These are phyloP conservation scores for Drosophila ironensis DNA, from an alignment of 1,140 invertebrate genomes.

Conservation along the genomic window DNA sequence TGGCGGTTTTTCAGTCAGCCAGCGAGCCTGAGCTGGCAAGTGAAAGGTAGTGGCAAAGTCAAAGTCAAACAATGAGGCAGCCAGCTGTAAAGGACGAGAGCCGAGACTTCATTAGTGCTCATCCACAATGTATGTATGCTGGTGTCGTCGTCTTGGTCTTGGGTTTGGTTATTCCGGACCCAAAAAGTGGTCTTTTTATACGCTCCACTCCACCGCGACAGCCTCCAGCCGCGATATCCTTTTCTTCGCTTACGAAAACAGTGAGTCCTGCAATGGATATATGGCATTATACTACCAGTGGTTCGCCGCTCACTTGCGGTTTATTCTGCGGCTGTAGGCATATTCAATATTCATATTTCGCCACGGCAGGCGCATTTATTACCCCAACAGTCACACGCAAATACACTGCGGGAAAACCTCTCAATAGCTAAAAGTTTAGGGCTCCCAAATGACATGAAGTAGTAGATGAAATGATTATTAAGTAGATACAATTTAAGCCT, in stretches of 20 bases:
- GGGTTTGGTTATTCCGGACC: background rate
- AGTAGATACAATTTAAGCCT: too few relatives aligned
- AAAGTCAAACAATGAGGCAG: constrained; percentile 76
- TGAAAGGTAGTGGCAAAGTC: constrained; percentile 48
- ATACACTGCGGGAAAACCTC: constrained; percentile 8
- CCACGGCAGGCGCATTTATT: constrained; percentile 62
- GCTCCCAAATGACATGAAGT: too few relatives aligned
- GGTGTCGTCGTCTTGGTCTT: constrained; percentile 34
- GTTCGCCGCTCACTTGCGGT: constrained; percentile 24
- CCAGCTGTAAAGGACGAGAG: constrained; percentile 64
- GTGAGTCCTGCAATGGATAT: constrained; percentile 1
- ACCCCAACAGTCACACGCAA: constrained; percentile 8
- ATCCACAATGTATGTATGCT: constrained; percentile 60
- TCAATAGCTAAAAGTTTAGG: too few relatives aligned
- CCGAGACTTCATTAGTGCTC: constrained; percentile 75
- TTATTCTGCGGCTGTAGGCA: constrained; percentile 51
- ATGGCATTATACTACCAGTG: constrained; percentile 4
- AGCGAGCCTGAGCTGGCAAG: constrained; percentile 21
- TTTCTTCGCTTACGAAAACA: background rate
- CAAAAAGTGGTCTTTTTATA: background rate
- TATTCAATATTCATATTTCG: constrained; percentile 75
- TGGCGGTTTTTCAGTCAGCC: background rate
- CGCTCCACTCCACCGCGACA: background rate
- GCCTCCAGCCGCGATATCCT: background rate
- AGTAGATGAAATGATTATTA: too few relatives aligned